These are phyloP conservation scores for Gambelia wislizenii DNA, from an alignment of 2,797 vertebrate species.

Conservation along the genomic window DNA sequence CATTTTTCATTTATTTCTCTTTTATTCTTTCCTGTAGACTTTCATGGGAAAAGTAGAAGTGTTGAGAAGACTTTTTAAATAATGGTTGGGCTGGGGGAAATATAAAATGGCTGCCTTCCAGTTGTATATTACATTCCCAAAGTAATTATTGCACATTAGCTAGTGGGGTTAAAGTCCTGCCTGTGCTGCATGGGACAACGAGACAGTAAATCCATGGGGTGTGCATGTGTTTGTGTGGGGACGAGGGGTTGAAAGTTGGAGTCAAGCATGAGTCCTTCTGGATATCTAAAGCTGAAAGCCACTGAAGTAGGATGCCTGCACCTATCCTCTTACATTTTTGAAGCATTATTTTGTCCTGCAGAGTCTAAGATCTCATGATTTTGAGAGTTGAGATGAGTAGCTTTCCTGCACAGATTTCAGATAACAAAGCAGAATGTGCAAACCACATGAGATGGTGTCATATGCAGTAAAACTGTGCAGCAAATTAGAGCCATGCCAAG, in stretches of 20 bases:
- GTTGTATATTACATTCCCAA: neutral
- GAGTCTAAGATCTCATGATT: too few species aligned
- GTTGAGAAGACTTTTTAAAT: too few species aligned
- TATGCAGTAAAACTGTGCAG: neutral
- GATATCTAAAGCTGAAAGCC: neutral
- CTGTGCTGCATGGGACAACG: neutral
- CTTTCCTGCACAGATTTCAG: neutral
- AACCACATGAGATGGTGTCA: neutral
- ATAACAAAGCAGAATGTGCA: neutral
- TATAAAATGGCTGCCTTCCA: neutral
- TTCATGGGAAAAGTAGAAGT: too few species aligned
- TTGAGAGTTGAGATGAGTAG: neutral
- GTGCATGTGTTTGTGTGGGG: too few species aligned
- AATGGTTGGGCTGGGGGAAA: neutral
- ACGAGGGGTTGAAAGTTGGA: neutral
- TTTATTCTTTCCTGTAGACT: neutral
- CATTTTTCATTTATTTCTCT: neutral
- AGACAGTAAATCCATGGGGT: neutral
- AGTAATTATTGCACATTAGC: neutral
- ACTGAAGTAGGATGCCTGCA: too few species aligned
- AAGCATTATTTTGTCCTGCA: neutral
- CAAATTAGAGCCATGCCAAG: neutral
- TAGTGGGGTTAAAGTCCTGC: neutral
- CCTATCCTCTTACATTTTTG: neutral
- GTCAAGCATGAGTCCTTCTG: neutral